Evolutionary conservation across 1,140 invertebrate genomes (phyloP), one percentile per base, ranked within the genome.

Genomic region (Babylonia areolata): DNA sequence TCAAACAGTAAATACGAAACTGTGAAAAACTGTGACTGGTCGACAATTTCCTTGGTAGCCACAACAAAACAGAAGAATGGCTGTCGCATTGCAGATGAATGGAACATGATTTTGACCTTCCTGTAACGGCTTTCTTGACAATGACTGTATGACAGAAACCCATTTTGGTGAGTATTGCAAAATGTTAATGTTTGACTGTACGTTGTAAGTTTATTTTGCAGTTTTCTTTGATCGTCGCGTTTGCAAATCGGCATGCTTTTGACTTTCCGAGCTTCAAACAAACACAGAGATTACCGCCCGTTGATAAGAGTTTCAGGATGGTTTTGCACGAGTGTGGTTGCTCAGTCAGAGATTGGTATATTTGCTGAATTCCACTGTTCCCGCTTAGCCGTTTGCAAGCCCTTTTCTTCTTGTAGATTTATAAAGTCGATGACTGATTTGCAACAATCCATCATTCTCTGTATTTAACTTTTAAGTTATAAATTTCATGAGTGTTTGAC

Each of bases 41-140:
- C 58, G 58, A 64, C 58, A 64, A 64, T 64, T 64, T 64, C 58
- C 58, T 64, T 64, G 58, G 58, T 64, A 64, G 58, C 58, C 58
- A 64, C 58, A 64, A 64, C 58, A 64, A 64, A 64, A 64, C 58
- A 64, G 20, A 51, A 64, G 58, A 64, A 64, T 64, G 58, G 58
- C 58, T 12, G 0, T 28, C 58, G 58, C 28, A 23, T 12, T 64
- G 58, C 58, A 23, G 58, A 23, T 64, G 0, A 20, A 28, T 64
- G 58, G 58, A 64, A 64, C 58, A 23, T 64, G 58, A 64, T 64
- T 64, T 64, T 64, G 58, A 64, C 58, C 58, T 64, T 64, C 58
- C 28, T n/a, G 15, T 23, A 64, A n/a, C n/a, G n/a, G n/a, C n/a
- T n/a, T n/a, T n/a, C n/a, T n/a, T n/a, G n/a, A 64, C 58, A 64